phyloP scores from a whole-genome alignment of 2,113 vertebrate species.

The Stigmatopora argus region DNA sequence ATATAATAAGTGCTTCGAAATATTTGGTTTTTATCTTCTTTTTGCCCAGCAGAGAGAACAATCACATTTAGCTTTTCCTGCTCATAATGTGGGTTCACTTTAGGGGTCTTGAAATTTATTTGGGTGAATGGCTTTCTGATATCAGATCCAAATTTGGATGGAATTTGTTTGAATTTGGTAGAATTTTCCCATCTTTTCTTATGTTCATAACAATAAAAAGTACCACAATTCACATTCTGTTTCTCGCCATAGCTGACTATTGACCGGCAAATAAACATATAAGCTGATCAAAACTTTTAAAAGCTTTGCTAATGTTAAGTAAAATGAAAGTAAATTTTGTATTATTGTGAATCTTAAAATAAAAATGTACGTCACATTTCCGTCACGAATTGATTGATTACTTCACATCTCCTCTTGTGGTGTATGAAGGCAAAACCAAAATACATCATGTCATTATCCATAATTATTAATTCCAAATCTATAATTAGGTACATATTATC shows the following conservation, averaged over 20 bases:
- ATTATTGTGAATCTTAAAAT: not conserved
- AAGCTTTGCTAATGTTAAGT: not conserved
- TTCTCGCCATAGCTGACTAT: not conserved
- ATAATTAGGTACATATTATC: not conserved
- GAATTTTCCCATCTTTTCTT: too few relatives aligned
- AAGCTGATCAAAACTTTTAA: not conserved
- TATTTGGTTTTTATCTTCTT: slow-evolving; percentile 40
- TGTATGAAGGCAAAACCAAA: not conserved
- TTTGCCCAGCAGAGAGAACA: not conserved
- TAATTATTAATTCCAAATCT: not conserved
- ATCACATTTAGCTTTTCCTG: not conserved
- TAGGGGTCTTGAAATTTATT: not conserved
- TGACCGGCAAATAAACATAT: not conserved
- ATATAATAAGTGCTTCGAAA: slow-evolving; percentile 18
- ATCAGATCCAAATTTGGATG: not conserved
- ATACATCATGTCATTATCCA: not conserved
- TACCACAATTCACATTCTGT: not conserved
- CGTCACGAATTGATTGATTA: not conserved
- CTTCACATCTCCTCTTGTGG: not conserved
- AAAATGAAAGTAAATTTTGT: too few relatives aligned
- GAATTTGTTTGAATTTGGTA: not conserved
- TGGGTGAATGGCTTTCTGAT: not conserved
- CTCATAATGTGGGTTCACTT: not conserved
- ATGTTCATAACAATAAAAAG: too few relatives aligned
- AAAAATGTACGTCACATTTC: not conserved